A percentile compares a stretch with the other conserved stretches of the same genome.
Conservation (phyloP, 2,113 vertebrate species). For the Eublepharis macularius region DNA sequence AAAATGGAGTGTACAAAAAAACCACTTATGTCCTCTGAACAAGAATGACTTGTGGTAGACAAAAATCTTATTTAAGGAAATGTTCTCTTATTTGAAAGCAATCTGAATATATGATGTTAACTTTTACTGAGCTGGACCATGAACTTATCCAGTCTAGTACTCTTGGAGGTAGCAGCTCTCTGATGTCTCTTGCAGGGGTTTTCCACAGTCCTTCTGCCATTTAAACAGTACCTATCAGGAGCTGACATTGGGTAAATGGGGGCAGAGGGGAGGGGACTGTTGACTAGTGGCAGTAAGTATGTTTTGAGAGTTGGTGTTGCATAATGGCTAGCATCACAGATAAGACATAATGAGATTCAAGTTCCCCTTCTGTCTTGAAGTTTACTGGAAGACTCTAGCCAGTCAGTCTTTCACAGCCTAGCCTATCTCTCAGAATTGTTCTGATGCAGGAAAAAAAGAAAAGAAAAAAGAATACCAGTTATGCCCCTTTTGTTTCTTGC, state of each 20-base stretch:
- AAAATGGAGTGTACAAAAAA: not conserved
- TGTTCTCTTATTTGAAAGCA: not conserved
- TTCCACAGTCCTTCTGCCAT: not conserved
- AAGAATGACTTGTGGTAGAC: not conserved
- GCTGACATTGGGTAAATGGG: not conserved
- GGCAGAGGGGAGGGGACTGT: too few relatives aligned
- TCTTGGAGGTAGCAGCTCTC: not conserved
- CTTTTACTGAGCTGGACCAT: not conserved
- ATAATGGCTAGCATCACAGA: too few relatives aligned
- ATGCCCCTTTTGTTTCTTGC: too few relatives aligned
- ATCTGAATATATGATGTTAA: not conserved
- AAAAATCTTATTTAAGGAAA: not conserved
- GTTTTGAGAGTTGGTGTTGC: too few relatives aligned
- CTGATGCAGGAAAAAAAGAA: too few relatives aligned
- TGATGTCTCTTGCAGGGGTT: not conserved
- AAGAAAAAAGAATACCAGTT: too few relatives aligned
- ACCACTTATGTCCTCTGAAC: not conserved
- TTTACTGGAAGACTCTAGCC: too few relatives aligned
- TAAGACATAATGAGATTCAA: too few relatives aligned
- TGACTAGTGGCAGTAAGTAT: too few relatives aligned
- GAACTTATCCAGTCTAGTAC: not conserved
- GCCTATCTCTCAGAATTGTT: too few relatives aligned
- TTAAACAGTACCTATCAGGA: not conserved
- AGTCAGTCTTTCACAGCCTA: too few relatives aligned
- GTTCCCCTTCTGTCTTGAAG: too few relatives aligned